Evolutionary conservation across 2,797 vertebrate species (phyloP).

Genomic region (Chiroxiphia lanceolata): DNA sequence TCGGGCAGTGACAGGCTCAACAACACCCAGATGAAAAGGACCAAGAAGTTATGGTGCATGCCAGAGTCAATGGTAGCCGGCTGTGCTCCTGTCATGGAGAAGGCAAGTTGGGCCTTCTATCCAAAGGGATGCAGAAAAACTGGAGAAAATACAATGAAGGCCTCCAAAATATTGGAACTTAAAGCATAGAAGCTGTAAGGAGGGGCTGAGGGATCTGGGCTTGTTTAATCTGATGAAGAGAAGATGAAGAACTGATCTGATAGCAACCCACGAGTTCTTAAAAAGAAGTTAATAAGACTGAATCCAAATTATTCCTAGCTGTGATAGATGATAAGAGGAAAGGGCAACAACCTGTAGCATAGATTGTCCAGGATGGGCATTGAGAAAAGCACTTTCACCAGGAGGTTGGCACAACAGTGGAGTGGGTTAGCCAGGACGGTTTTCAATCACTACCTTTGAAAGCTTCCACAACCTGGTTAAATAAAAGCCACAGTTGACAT

Average conservation of each 20-base stretch:
- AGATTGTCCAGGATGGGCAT: neutral
- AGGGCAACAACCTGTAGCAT: neutral
- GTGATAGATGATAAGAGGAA: neutral
- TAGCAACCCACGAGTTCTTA: neutral
- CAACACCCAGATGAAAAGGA: neutral
- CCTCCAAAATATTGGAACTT: neutral
- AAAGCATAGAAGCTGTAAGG: neutral
- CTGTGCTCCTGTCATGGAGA: neutral
- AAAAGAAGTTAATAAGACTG: neutral
- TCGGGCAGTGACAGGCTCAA: neutral
- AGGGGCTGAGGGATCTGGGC: neutral
- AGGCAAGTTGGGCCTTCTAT: neutral
- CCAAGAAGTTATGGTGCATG: rapidly evolving
- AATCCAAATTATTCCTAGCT: neutral
- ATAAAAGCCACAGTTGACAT: neutral
- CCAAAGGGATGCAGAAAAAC: neutral
- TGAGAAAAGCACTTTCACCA: neutral
- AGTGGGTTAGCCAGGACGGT: neutral
- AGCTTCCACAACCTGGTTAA: neutral
- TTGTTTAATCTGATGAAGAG: neutral
- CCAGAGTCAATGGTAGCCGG: neutral
- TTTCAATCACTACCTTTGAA: neutral
- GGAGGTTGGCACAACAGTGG: neutral
- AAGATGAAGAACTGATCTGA: neutral
- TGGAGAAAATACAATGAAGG: neutral